phyloP scores from a whole-genome alignment of 2,113 vertebrate genomes.

The Cephalopholis sonnerati region DNA sequence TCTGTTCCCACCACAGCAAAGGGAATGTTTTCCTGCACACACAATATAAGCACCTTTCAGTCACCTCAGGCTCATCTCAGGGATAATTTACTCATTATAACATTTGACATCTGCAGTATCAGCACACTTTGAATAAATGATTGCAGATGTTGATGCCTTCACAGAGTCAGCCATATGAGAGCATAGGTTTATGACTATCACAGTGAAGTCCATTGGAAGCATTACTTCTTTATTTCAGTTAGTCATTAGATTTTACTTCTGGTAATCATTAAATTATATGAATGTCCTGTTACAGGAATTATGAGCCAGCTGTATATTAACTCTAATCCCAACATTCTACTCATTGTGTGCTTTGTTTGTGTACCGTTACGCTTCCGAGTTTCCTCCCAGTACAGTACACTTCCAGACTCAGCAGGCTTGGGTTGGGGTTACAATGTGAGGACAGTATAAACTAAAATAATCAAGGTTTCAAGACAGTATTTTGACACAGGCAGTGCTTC shows the following conservation, averaged over 20 bases:
- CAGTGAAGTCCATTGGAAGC: no score
- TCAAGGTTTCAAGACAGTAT: background rate
- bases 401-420: background rate
- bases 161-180: background rate
- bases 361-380: background rate
- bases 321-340: no score
- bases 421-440: background rate
- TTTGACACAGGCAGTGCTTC: background rate
- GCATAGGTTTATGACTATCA: background rate
- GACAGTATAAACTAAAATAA: background rate
- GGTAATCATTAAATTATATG: no score
- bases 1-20: conserved; percentile 97
- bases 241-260: no score
- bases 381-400: background rate
- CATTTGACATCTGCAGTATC: background rate
- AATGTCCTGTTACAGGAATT: no score
- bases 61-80: background rate
- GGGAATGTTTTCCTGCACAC: conserved; percentile 91
- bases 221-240: no score
- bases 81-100: background rate
- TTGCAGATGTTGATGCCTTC: background rate
- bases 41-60: background rate
- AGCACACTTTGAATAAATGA: background rate
- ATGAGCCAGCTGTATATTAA: no score
- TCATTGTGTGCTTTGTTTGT: no score